These are phyloP conservation scores for Carcinoscorpius rotundicauda DNA, from an alignment of 1,140 invertebrate genomes.

Conservation along the genomic window DNA sequence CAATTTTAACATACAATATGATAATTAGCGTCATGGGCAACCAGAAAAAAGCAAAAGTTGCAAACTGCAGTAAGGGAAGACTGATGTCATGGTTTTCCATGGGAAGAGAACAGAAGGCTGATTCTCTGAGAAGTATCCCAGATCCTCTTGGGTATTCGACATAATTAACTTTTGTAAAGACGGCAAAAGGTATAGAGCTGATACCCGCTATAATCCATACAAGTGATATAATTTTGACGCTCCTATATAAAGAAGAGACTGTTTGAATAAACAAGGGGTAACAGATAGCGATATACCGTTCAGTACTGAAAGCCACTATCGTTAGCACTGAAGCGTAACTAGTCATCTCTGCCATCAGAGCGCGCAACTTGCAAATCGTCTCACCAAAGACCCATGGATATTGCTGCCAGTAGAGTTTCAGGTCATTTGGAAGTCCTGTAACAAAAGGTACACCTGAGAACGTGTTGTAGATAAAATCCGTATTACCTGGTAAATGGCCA, in stretches of 20 bases:
- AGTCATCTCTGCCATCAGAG: constrained; percentile 34
- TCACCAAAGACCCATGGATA: constrained; percentile 37
- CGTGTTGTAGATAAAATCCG: too few relatives aligned
- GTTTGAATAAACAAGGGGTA: constrained; percentile 63
- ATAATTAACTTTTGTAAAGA: constrained; percentile 8
- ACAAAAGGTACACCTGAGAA: background rate
- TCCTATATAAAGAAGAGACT: constrained; percentile 60
- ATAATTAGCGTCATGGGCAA: constrained; percentile 14
- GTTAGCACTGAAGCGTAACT: constrained; percentile 57
- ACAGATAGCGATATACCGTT: constrained; percentile 78
- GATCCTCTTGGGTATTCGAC: constrained; percentile 15
- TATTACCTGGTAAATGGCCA: too few relatives aligned
- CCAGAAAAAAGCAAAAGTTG: constrained; percentile 27
- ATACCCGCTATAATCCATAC: constrained; percentile 63
- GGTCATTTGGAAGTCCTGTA: constrained; percentile 33
- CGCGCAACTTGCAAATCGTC: constrained; percentile 34
- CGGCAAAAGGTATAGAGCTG: constrained; percentile 62
- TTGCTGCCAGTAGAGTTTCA: constrained; percentile 35
- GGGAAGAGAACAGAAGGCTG: constrained; percentile 59
- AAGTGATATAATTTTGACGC: constrained; percentile 57
- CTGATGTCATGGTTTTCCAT: constrained; percentile 6
- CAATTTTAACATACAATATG: constrained; percentile 28
- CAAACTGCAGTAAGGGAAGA: constrained; percentile 3
- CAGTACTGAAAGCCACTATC: constrained; percentile 50
- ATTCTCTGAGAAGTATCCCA: constrained; percentile 35